Base-by-base conservation (phyloP, 2,888 invertebrate genomes). In the Meandrusa payeni region DNA sequence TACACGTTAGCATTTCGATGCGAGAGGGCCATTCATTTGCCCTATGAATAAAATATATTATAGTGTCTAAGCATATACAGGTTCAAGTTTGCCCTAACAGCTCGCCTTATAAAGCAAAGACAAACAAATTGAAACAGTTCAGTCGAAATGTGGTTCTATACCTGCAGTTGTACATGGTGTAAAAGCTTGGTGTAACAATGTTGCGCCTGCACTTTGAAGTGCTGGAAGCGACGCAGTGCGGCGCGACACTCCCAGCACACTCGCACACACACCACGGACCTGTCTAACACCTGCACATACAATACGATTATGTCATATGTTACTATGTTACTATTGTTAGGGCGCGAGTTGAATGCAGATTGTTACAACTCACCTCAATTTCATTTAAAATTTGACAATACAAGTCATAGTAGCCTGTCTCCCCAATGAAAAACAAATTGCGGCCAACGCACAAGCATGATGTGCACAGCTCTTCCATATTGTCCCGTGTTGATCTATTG, bases 201-300 rank as follows among this genome's bases (percentile, higher is more conserved):
- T 31, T 76, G 67, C 0, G 64, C 76, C 11, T 61, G 66, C 1
- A 48, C 33, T 42, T 70, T 76, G 59, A 85, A 85, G 9, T 41
- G 26, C 1, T 64, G 54, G 40, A 74, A 64, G 2, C 57, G 53
- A 0, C 57, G 59, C 6, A 83, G 48, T 27, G 63, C 15, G 0
- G 74, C 76, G 0, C 55, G 51, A 39, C 85, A 85, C 43, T 82
- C 85, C 80, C 81, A 85, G 39, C 85, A 85, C 0, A 85, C 46
- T 0, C 62, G 59, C 2, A 69, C 39, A 5, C 54, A 55, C 1
- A 65, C 17, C 1, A 57, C 37, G 0, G 62, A 55, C 5, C 61
- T 32, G 2, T 64, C 60, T 1, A 61, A 57, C 3, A 69, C 52
- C 76, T 76, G 50, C 2, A 46, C 40, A 10, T 15, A 2, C n/a